Evolutionary conservation across 2,113 vertebrate genomes (phyloP), one percentile per base, ranked within the genome.

Genomic region (Azemiops feae): DNA sequence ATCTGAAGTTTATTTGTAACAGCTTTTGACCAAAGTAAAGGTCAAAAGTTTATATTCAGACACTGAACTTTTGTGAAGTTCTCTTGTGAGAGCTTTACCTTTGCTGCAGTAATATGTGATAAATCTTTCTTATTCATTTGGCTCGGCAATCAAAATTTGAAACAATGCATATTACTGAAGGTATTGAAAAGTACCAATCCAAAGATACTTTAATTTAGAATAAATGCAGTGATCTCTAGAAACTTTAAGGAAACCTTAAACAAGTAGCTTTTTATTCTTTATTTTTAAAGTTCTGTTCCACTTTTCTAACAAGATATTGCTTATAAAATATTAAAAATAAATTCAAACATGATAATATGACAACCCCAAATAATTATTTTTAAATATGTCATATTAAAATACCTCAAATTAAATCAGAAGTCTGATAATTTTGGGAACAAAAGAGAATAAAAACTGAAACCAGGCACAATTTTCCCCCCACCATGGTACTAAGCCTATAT

Each of bases 1-100:
- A 96, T 97, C 96, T 96, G 94, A 97, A 97, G 96, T 96, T 96
- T 98, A 93, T 88, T 92, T 93, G 94, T 94, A 97, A 89, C 94
- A 95, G 95, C 94, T 97, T 93, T 95, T 95, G 95, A 94, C 74
- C 92, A 89, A 94, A 96, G 94, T 96, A 96, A 96, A 90, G 94
- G 4, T 91, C 92, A 94, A 91, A 95, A 20, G 94, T 95, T 96
- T 97, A 93, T 93, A 95, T 95, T 92, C 94, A 96, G 87, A 34
- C 27, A 90, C 47, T 89, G 93, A 92, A 34, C 52, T 64, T 64
- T 64, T 64, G 11, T 64, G 25, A 64, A 50, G 60, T 94, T 95
- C 95, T 95, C 93, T 18, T 60, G 45, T 57, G 18, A 55, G 39
- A 95, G 92, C 91, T 96, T 96, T 97, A 95, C 92, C 91, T 94